Evolutionary conservation across 2,888 invertebrate species (phyloP).

Genomic region (Oligia fasciuncula): DNA sequence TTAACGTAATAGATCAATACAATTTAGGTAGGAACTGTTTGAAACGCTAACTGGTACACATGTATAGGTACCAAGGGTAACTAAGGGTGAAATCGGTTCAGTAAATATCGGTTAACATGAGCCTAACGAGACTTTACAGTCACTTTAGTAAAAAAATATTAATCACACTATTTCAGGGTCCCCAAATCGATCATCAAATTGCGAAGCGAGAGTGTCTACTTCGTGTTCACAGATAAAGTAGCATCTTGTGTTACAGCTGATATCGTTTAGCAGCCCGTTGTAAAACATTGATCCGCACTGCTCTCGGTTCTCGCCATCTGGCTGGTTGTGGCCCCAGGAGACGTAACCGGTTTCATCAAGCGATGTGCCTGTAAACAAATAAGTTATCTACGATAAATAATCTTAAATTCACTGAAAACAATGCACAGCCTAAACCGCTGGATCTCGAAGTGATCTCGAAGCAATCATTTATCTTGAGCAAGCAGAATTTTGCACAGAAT

Average conservation of each 20-base stretch:
- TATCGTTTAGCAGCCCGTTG: slow-evolving; percentile 78
- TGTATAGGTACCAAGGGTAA: neutral
- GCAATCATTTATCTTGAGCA: neutral
- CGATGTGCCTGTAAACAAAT: slow-evolving; percentile 42
- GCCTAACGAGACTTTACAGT: neutral
- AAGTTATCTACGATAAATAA: neutral
- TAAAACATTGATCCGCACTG: slow-evolving; percentile 83
- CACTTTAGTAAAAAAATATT: neutral
- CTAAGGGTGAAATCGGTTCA: neutral
- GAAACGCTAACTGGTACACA: neutral
- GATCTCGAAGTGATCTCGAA: neutral
- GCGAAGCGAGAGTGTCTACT: slow-evolving; percentile 21
- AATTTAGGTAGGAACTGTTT: neutral
- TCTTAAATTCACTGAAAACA: neutral
- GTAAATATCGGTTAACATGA: neutral
- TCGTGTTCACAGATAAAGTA: slow-evolving; percentile 85
- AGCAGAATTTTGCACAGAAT: neutral
- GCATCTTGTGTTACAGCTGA: slow-evolving; percentile 72
- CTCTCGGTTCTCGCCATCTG: slow-evolving; percentile 76
- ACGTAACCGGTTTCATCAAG: slow-evolving; percentile 76
- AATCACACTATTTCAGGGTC: neutral
- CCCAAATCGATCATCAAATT: slow-evolving; percentile 23
- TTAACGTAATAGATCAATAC: neutral
- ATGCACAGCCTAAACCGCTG: too few species aligned
- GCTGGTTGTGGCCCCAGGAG: slow-evolving; percentile 77